Percentiles rank a stretch among this genome's conserved stretches.
These are phyloP conservation scores for Tridacna gigas DNA, from an alignment of 2,888 invertebrate species.

Conservation along the genomic window DNA sequence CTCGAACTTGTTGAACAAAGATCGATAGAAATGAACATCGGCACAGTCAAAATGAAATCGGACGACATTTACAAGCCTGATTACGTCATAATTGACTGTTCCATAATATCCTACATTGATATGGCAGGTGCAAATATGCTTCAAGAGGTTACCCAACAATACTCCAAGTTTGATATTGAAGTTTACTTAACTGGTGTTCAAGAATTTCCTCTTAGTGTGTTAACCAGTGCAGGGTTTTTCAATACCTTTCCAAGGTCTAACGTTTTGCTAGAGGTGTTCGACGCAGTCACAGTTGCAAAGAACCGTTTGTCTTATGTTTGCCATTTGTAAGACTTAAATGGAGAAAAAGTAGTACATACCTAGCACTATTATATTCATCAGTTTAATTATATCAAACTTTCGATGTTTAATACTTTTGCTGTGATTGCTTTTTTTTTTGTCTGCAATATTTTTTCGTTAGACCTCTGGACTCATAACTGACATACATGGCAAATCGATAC, in stretches of 20 bases:
- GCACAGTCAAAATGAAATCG: background rate
- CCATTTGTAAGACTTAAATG: background rate
- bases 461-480: too few species aligned
- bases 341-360: background rate
- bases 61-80: constrained; percentile 8
- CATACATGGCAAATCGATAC: too few species aligned
- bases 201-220: constrained; percentile 13
- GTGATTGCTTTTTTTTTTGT: too few species aligned
- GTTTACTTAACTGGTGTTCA: constrained; percentile 43
- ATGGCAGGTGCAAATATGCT: constrained; percentile 72
- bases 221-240: constrained; percentile 48
- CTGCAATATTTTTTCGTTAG: too few species aligned
- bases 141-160: constrained; percentile 64
- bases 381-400: too few species aligned
- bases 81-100: constrained; percentile 72
- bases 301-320: background rate
- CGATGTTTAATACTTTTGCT: too few species aligned
- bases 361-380: too few species aligned
- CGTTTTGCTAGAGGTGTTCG: constrained; percentile 53
- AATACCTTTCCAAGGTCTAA: constrained; percentile 29
- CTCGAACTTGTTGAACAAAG: background rate
- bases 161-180: constrained; percentile 32
- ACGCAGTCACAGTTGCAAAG: constrained; percentile 30
- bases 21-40: background rate
- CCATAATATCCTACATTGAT: constrained; percentile 75